Base-by-base conservation (phyloP, 1,140 invertebrate species). In the Dendroctonus ponderosae region DNA sequence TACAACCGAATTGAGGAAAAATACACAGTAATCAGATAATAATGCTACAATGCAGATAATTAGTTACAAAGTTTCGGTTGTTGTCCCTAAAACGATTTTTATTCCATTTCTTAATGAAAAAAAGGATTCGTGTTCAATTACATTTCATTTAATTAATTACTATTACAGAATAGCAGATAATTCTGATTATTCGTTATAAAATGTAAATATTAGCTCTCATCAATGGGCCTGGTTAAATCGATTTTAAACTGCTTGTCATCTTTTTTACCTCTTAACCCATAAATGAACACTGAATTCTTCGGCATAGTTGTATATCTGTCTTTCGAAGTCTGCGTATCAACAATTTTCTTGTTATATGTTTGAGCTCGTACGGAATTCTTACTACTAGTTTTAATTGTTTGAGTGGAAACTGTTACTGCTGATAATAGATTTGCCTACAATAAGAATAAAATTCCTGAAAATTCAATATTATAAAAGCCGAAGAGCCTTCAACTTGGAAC, bases 371-470 rank as follows among this genome's bases (percentile, higher is more conserved):
- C 75, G 50, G 82, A 81, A 38, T 77, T 78, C 54, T 81, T 79
- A 26, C 83, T 80, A 54, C 83, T 77, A 11, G 83, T 85, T 68
- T 83, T 81, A 37, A 75, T 46, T 0, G 87, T 89, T 76, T 89
- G 88, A 0, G 84, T 85, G 26, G 85, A 85, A 62, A 81, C 81
- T 0, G 87, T 89, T 14, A 68, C 67, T 42, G 82, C 83, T 51
- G 83, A 82, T 11, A 81, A 81, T 65, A 88, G 80, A 49, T 80
- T 81, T 0, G 85, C 83, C 86, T 87, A 67, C 46, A 78, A 78
- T 53, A 37, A 63, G 4, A 46, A n/a, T 26, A 26, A 26, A 26
- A 26, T 26, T 26, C 26, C 26, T 26, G 26, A 26, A n/a, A 26
- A 26, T 26, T 2, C 3, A 26, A 26, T 26, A 26, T 26, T 26